Evolutionary conservation across 2,113 vertebrate genomes (phyloP).

Genomic region (chimpanzee (Pan troglodytes)): NHGRI_mPanTro3-v2.1_pri NC_072412.2:83423501-83424000

Average conservation of each 20-base stretch:
- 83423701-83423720: slow-evolving; percentile 88
- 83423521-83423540: neutral
- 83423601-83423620: slow-evolving; percentile 75
- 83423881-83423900: slow-evolving; percentile 88
- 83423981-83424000: neutral
- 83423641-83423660: slow-evolving; percentile 93
- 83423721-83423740: slow-evolving; percentile 91
- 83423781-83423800: slow-evolving; percentile 90
- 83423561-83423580: neutral
- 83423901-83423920: slow-evolving; percentile 87
- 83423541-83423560: neutral
- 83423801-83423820: slow-evolving; percentile 92
- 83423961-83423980: slow-evolving; percentile 84
- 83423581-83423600: neutral
- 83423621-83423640: slow-evolving; percentile 97
- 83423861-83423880: slow-evolving; percentile 90
- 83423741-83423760: slow-evolving; percentile 96
- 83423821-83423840: slow-evolving; percentile 98
- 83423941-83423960: slow-evolving; percentile 88
- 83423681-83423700: slow-evolving; percentile 88
- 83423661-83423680: slow-evolving; percentile 92
- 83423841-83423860: slow-evolving; percentile 93
- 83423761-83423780: slow-evolving; percentile 95
- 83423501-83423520: neutral
- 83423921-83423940: slow-evolving; percentile 87